phyloP scores from a whole-genome alignment of 92 coral and sea anemone species.

The Parazoanthus atlanticus region DNA sequence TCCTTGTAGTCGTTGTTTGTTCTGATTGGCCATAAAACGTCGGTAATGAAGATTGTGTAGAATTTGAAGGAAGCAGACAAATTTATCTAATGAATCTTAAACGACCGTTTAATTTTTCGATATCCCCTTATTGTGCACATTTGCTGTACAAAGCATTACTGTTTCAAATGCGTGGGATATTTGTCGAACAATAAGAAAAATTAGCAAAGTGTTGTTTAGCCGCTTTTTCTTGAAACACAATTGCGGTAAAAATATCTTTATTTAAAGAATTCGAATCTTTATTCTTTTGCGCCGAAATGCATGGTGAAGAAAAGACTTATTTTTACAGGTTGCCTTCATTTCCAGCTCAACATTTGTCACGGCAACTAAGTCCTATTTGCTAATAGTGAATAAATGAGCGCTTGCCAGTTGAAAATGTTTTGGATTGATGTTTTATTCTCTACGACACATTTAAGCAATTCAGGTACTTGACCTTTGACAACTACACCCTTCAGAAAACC shows the following conservation, averaged over 20 bases:
- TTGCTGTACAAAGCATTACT: background rate
- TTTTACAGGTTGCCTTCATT: background rate
- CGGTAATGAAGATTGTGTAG: background rate
- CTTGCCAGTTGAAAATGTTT: no score
- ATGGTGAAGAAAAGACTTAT: background rate
- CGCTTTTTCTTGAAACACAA: background rate
- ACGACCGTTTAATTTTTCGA: background rate
- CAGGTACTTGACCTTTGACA: no score
- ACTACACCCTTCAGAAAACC: no score
- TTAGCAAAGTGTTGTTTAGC: background rate
- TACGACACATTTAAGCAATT: no score
- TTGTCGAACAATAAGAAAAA: background rate
- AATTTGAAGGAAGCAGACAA: background rate
- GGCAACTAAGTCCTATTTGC: no score
- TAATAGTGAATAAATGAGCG: no score
- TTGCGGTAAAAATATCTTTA: no score
- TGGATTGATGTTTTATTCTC: no score
- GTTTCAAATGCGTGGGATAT: background rate
- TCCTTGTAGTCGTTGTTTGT: background rate
- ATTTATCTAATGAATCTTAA: background rate
- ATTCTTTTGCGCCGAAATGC: background rate
- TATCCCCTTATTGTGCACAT: background rate
- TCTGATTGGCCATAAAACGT: slow-evolving; percentile 18
- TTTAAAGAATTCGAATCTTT: no score
- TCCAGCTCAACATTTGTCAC: background rate